Evolutionary conservation across 64 coral and sea anemone genomes (phyloP).

Genomic region (Montipora cactus): DNA sequence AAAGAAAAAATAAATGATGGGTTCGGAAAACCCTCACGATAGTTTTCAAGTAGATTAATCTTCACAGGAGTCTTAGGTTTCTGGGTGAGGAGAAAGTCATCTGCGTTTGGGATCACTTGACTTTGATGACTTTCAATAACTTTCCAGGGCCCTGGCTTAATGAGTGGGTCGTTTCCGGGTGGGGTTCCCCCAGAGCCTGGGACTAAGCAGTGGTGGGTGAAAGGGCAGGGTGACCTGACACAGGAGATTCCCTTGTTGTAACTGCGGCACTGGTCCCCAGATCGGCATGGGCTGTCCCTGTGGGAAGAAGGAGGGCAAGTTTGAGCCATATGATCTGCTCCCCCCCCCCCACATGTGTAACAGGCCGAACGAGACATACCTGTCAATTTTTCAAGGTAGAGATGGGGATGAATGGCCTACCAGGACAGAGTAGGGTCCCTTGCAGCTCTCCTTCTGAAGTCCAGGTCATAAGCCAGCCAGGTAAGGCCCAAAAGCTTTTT

Average conservation of each 20-base stretch:
- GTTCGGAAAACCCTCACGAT: too few species aligned
- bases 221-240: neutral
- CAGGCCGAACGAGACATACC: neutral
- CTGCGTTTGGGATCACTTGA: too few species aligned
- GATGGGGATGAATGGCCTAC: too few species aligned
- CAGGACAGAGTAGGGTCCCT: neutral
- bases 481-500: neutral
- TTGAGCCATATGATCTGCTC: too few species aligned
- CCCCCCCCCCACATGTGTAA: too few species aligned
- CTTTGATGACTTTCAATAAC: neutral
- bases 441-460: neutral
- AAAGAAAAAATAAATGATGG: neutral
- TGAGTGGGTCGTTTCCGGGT: too few species aligned
- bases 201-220: neutral
- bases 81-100: too few species aligned
- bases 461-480: neutral
- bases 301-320: neutral
- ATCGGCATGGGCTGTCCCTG: neutral
- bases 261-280: neutral
- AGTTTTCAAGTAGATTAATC: too few species aligned
- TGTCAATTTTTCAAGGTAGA: too few species aligned
- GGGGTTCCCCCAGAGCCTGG: too few species aligned
- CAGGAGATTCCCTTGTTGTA: neutral
- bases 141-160: too few species aligned
- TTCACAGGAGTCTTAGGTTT: too few species aligned